Percentiles rank a stretch among this genome's conserved stretches.
Evolutionary conservation across 2,113 vertebrate genomes (phyloP).

Genomic region (Bubo blakistoni): DNA sequence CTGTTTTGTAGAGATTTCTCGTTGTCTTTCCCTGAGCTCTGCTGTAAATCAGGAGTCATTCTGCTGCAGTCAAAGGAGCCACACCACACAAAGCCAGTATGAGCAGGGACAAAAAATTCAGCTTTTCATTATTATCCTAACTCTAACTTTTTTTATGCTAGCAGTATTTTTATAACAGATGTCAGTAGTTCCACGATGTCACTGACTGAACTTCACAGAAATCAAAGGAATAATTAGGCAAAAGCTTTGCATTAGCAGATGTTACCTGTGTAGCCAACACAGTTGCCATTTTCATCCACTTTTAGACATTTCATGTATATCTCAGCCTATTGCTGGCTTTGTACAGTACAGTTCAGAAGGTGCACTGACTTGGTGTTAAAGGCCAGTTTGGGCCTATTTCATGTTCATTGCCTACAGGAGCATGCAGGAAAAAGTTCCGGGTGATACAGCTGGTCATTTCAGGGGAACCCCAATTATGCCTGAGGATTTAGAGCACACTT

Average conservation of each 20-base stretch:
- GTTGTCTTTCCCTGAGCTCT: neutral
- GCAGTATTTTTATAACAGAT: neutral
- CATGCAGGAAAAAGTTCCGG: neutral
- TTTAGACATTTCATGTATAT: neutral
- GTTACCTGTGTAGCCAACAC: too few relatives aligned
- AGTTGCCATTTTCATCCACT: neutral
- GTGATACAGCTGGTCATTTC: neutral
- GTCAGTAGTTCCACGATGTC: neutral
- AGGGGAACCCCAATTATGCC: neutral
- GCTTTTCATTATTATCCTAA: neutral
- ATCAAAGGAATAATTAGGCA: neutral
- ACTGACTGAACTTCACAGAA: neutral
- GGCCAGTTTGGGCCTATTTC: neutral
- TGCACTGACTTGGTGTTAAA: accelerated
- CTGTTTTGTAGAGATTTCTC: neutral
- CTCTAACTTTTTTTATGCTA: neutral
- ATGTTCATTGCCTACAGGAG: neutral
- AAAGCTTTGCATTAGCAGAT: neutral
- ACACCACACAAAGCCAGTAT: neutral
- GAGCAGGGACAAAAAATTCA: neutral
- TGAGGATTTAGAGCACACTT: neutral
- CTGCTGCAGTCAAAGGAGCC: neutral
- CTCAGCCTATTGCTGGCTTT: neutral
- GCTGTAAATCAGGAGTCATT: neutral
- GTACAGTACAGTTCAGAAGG: neutral